These are phyloP conservation scores for Synanthedon formicaeformis DNA, from an alignment of 2,888 invertebrate species.

Conservation along the genomic window DNA sequence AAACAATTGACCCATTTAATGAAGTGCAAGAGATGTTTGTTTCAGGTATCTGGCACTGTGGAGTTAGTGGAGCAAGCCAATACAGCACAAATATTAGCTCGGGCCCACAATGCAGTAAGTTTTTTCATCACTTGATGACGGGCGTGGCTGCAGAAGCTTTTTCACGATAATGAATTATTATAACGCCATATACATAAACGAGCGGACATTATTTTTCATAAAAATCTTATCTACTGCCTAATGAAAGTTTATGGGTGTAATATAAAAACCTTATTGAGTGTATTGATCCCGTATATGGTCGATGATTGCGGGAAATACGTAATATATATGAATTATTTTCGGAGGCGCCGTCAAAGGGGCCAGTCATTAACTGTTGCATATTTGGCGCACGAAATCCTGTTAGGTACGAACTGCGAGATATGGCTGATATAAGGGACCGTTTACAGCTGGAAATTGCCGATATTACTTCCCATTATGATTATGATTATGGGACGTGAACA, in stretches of 20 bases:
- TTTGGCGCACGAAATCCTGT: slow-evolving; percentile 22
- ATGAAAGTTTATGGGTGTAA: slow-evolving; percentile 19
- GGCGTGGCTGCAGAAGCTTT: not conserved
- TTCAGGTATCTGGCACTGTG: slow-evolving; percentile 56
- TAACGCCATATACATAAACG: not conserved
- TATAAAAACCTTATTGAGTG: slow-evolving; percentile 17
- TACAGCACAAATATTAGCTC: slow-evolving; percentile 44
- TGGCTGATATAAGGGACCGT: slow-evolving; percentile 38
- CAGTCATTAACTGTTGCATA: slow-evolving; percentile 33
- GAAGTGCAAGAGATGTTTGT: slow-evolving; percentile 32
- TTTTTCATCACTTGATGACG: not conserved
- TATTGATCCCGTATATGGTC: slow-evolving; percentile 10
- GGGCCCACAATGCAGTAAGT: slow-evolving; percentile 52
- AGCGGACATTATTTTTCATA: slow-evolving; percentile 9
- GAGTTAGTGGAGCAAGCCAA: slow-evolving; percentile 53
- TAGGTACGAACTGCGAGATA: slow-evolving; percentile 34
- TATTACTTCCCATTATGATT: slow-evolving; percentile 56
- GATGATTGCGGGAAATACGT: slow-evolving; percentile 22
- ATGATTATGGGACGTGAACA: slow-evolving; percentile 42
- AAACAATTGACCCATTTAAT: slow-evolving; percentile 50
- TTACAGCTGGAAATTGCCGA: slow-evolving; percentile 46
- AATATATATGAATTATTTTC: slow-evolving; percentile 20
- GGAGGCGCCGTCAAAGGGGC: slow-evolving; percentile 24
- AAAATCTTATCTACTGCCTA: slow-evolving; percentile 13
- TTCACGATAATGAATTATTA: not conserved